Conservation (phyloP, 2,113 vertebrate species). For the Carettochelys insculpta region DNA sequence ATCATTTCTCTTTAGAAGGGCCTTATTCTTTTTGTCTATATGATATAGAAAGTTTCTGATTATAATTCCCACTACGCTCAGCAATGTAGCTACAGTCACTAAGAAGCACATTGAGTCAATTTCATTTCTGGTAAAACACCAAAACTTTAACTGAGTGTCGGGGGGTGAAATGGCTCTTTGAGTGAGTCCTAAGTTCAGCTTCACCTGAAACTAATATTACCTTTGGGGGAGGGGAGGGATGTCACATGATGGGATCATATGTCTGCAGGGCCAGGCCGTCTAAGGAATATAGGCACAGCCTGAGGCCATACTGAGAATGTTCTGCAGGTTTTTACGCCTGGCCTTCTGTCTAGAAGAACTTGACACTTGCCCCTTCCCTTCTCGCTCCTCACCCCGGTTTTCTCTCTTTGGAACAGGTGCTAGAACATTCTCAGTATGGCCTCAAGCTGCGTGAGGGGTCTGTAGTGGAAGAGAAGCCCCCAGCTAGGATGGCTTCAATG, state of each 20-base stretch:
- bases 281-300: background rate
- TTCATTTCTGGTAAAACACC: background rate
- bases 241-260: background rate
- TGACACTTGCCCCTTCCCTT: no score
- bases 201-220: accelerated
- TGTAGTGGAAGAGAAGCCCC: accelerated
- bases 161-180: accelerated
- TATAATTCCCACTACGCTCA: background rate
- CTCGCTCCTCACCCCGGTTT: no score
- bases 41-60: background rate
- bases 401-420: no score
- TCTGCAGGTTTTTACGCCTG: no score
- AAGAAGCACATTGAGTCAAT: accelerated
- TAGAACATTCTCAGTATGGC: no score
- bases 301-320: background rate
- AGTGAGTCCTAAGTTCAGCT: background rate
- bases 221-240: background rate
- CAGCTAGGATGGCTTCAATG: no score
- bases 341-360: no score
- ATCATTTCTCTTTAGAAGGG: slow-evolving; percentile 20
- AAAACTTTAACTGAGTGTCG: background rate
- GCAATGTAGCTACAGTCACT: background rate
- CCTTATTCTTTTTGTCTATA: slow-evolving; percentile 28
- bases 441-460: background rate
- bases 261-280: no score